Conservation (phyloP, 2,113 vertebrate genomes). For the Salvelinus fontinalis region DNA sequence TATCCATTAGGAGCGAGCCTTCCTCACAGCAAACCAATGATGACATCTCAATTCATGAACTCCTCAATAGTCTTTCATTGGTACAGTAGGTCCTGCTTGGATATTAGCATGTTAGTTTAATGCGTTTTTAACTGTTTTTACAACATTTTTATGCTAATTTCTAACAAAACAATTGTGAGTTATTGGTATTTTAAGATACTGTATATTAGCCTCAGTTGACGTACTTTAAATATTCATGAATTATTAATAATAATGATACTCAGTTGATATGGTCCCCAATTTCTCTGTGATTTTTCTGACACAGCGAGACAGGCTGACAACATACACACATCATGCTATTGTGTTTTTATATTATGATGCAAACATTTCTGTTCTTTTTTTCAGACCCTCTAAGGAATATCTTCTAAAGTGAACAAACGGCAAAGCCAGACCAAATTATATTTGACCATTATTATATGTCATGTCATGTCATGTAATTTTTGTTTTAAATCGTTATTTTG, state of each 20-base stretch:
- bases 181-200: too few species aligned
- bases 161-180: too few species aligned
- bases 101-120: too few species aligned
- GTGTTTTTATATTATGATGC: background rate
- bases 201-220: too few species aligned
- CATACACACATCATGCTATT: background rate
- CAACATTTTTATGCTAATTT: too few species aligned
- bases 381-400: conserved; percentile 70
- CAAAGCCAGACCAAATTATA: conserved; percentile 42
- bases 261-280: too few species aligned
- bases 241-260: too few species aligned
- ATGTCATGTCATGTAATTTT: conserved; percentile 70
- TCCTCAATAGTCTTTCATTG: conserved; percentile 68
- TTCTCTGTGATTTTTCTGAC: too few species aligned
- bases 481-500: conserved; percentile 72
- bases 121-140: too few species aligned
- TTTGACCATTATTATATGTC: conserved; percentile 57
- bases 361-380: conserved; percentile 48
- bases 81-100: conserved; percentile 49
- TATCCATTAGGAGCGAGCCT: conserved; percentile 67
- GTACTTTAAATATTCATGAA: too few species aligned
- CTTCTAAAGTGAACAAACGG: conserved; percentile 41
- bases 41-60: conserved; percentile 61
- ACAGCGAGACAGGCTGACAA: too few species aligned
- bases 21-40: conserved; percentile 73